Evolutionary conservation across 2,797 vertebrate species (phyloP), one percentile per base, ranked within the genome.

Genomic region (Apogon hyalosoma): DNA sequence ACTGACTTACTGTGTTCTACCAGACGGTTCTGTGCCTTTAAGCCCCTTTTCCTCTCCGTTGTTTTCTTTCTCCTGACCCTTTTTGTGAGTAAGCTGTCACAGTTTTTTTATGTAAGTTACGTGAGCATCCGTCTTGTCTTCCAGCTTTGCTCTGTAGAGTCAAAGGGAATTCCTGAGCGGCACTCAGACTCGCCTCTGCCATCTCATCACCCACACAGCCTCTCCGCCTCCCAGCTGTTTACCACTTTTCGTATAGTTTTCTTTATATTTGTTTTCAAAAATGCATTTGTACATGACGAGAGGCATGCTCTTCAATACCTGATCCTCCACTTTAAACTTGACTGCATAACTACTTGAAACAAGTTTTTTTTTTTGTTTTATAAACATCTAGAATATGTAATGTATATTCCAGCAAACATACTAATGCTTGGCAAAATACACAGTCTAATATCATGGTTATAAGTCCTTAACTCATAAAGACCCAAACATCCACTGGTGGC

Each of bases 161-260:
- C 83, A 87, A 77, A 87, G 79, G 86, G 81, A 89, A 84, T 84
- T 85, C 83, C 86, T 80, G 83, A 84, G 82, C 52, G 45, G 42
- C 41, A 16, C 47, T 77, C 63, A 72, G 61, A 64, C 70, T 70
- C 49, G 4, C 14, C 77, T 73, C 63, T 45, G 63, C 69, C 69
- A 55, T 81, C 75, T 63, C 69, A 15, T 58, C 80, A 24, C 85
- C 85, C 82, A 85, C 84, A 24, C 84, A 61, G 66, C 70, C 64
- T 51, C 77, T 59, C 69, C 61, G 74, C 80, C 87, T 84, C 70
- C 11, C 46, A 79, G 85, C 73, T 66, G 53, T 80, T 85, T 67
- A 42, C 3, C 64, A 42, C 64, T 21, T 70, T 33, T 66, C 68
- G 52, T 31, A 57, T 38, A 51, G n/a, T 56, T 63, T 63, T 64